phyloP scores from a whole-genome alignment of 2,113 vertebrate genomes.

The Cottus gobio region DNA sequence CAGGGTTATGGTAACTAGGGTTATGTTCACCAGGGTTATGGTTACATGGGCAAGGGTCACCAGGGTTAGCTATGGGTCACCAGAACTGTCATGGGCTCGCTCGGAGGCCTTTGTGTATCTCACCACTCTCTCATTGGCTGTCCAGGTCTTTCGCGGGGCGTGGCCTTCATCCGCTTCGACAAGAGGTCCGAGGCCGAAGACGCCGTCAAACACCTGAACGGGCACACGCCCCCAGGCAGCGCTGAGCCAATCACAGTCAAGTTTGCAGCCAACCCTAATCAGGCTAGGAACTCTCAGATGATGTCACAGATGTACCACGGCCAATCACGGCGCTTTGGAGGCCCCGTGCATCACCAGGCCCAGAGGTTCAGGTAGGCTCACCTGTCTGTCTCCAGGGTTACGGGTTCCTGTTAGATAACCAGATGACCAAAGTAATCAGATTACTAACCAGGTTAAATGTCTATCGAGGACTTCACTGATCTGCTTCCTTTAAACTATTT shows the following conservation, averaged over 20 bases:
- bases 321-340: conserved; percentile 92
- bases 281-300: conserved; percentile 93
- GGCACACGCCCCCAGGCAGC: conserved; percentile 92
- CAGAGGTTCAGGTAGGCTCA: conserved; percentile 91
- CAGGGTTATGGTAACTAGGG: too few species aligned
- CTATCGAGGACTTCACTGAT: too few species aligned
- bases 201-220: conserved; percentile 95
- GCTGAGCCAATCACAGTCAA: conserved; percentile 98
- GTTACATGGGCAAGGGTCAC: too few species aligned
- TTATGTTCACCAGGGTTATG: too few species aligned
- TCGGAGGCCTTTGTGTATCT: too few species aligned
- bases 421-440: too few species aligned
- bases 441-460: too few species aligned
- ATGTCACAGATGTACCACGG: conserved; percentile 94
- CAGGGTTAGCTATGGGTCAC: too few species aligned
- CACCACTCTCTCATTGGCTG: not conserved
- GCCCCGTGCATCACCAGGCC: conserved; percentile 96
- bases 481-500: too few species aligned
- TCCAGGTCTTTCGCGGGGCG: conserved; percentile 93
- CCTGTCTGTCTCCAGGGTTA: too few species aligned
- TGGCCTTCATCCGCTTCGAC: conserved; percentile 98
- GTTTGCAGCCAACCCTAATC: conserved; percentile 97
- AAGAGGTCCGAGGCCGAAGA: conserved; percentile 96
- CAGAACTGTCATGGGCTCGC: not conserved
- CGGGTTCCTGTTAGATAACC: too few species aligned